Base-by-base conservation (phyloP, 2,888 invertebrate species). In the Arge pagana region DNA sequence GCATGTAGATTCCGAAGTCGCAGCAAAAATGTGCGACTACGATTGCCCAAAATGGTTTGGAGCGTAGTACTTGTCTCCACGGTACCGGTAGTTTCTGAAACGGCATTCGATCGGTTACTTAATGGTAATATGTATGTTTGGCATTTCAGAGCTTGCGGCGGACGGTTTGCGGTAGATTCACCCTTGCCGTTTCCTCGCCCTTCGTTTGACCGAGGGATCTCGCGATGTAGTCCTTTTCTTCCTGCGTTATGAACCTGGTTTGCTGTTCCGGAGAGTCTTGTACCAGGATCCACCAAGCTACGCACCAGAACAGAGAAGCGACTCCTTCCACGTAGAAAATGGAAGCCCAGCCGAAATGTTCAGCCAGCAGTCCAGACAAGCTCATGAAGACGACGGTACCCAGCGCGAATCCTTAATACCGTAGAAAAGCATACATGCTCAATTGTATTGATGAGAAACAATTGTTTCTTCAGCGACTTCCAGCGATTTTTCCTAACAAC, bases 1-100 rank as follows among this genome's bases (percentile, higher is more conserved):
- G 59, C 26, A 79, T 81, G 67, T 80, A 81, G 71, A 79, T 81
- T 5, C 76, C 75, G 69, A 79, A 81, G 55, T 80, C 80, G 21
- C 80, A 78, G 0, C 78, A 68, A 7, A 74, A 71, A 60, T 81
- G 80, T 1, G 77, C 76, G 3, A 75, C 56, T 2, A 79, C 51
- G 1, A 81, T 52, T 1, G 80, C 77, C 71, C 74, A 74, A 42
- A 82, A 70, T 3, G 80, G 81, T 3, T 64, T 54, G 0, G 80
- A 80, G 0, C 71, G 74, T 10, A 77, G 68, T n/a, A 81, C 79
- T 0, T 60, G 54, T 26, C 63, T 69, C 80, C 81, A 81, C 0
- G 81, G 81, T 5, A 75, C 31, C 3, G n/a, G n/a, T n/a, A n/a
- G n/a, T n/a, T n/a, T n/a, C n/a, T n/a, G n/a, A n/a, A n/a, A n/a